Base-by-base conservation (phyloP, 92 coral and sea anemone genomes). In the Metridium senile region DNA sequence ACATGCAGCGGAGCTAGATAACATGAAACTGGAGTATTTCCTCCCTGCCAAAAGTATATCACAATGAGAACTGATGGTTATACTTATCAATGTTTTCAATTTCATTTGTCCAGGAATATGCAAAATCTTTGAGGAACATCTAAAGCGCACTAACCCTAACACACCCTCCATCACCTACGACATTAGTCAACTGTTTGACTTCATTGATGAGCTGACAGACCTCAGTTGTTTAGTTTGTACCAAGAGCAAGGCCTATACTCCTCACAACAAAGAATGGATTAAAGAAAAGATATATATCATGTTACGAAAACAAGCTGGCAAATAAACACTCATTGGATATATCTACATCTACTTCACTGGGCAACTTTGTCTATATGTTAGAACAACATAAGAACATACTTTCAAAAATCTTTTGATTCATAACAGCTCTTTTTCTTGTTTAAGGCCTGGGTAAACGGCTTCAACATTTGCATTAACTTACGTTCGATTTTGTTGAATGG, bases 231-330 rank as follows among this genome's bases (percentile, higher is more conserved):
- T 95, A 75, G 90, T 90, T 91, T 92, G 84, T 66, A 68, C 74
- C 27, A 87, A 86, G 72, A 84, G 86, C 66, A 82, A 89, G 22
- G 68, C 72, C 0, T 95, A 95, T n/a, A 91, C 82, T 13, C 99
- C 99, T 16, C 96, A 92, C 66, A 95, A 93, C 71, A 95, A 95
- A 72, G 99, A 95, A 16, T 95, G 99, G 99, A 93, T 95, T 27
- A 95, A 95, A 66, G 97, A 95, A 56, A 90, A 93, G 62, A 95
- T 95, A 0, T 95, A 95, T 47, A 87, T 93, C 52, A 95, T 95
- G 99, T 80, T 95, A 28, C 86, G 99, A 11, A 93, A 88, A 58
- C 99, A 95, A 69, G 99, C 99, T 68, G 99, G 99, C 26, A 95
- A 95, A 68, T 95, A 59, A 59, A 59, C 31, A 22, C 66, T 59